Evolutionary conservation across 1,140 invertebrate species (phyloP), one percentile per base, ranked within the genome.

Genomic region (Aphelenchoides avenae): DNA sequence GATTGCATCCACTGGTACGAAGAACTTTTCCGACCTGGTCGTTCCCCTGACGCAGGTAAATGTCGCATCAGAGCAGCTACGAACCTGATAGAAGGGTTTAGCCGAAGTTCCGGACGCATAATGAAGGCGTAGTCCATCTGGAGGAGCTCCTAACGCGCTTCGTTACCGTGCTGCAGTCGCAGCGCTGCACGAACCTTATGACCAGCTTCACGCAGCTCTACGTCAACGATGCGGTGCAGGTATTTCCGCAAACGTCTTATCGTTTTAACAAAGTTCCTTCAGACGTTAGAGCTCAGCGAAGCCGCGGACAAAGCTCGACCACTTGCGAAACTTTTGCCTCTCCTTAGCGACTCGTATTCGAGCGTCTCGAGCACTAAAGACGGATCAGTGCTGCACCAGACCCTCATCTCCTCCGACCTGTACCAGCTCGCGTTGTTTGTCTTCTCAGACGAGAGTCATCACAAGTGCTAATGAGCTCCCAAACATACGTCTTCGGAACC

Each of bases 311-410:
- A 34, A 37, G 15, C 34, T 33, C 11, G 26, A 29, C 57, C 70
- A 4, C 26, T 72, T 11, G 70, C 71, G 6, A 73, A 68, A 47
- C 42, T 61, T n/a, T 24, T 73, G 3, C 72, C 71, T 3, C 18
- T 47, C 9, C 47, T 75, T 7, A 55, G 50, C 41, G 70, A 61
- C 33, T 40, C 56, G 7, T 73, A 66, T 50, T 31, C 30, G n/a
- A 18, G 37, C 20, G 31, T 73, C 2, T 39, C 54, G 5, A 34
- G 43, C 13, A 55, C 41, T 27, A 31, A 37, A 6, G 52, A 61
- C 40, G 70, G 68, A 44, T 61, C 64, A 37, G 55, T 57, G 5
- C 52, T 75, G 18, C 62, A 70, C 34, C 52, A 56, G 20, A 40
- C 41, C 22, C 30, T 73, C n/a, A 52, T 30, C 44, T 68, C 59